Evolutionary conservation across 2,797 vertebrate species (phyloP), one percentile per base, ranked within the genome.

Genomic region (Hyperoplus immaculatus): DNA sequence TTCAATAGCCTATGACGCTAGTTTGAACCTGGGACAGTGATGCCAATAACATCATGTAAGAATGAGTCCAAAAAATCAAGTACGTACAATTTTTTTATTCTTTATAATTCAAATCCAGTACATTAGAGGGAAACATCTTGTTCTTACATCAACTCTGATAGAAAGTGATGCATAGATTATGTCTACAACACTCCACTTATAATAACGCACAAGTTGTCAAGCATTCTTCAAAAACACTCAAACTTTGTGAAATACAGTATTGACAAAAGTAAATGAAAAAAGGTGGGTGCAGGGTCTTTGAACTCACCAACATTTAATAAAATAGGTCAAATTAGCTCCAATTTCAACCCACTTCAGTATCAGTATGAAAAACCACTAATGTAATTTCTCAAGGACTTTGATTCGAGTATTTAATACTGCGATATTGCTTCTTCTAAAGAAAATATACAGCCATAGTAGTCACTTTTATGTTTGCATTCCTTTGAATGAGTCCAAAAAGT

Each of bases 401-500:
- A 49, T 16, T 8, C 2, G 15, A 50, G 49, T 2, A 16, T 49
- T 16, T 10, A 16, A 42, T 8, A 10, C 5, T 4, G 9, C 15
- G 36, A 36, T 56, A 3, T 36, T 14, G 54, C 29, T 59, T 3
- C 15, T 42, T 61, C 42, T 61, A 46, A 60, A 13, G 42, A 13
- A 4, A 45, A 60, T 18, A 18, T n/a, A 16, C 56, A 8, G 55
- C 36, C 29, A 21, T 16, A 16, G 11, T 5, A 11, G 6, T 8
- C 6, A 21, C 21, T 1, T 21, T 1, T 21, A 21, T 21, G 21
- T 21, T 21, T 21, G 21, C 21, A 6, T 47, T 50, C 21, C 29
- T 15, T 71, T 57, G 29, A 9, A 41, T 8, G 15, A 62, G 45
- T 5, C 16, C 4, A 36, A 41, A 75, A 75, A 72, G 46, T 83